Conservation (phyloP, 2,797 vertebrate genomes). For the Morus bassanus region DNA sequence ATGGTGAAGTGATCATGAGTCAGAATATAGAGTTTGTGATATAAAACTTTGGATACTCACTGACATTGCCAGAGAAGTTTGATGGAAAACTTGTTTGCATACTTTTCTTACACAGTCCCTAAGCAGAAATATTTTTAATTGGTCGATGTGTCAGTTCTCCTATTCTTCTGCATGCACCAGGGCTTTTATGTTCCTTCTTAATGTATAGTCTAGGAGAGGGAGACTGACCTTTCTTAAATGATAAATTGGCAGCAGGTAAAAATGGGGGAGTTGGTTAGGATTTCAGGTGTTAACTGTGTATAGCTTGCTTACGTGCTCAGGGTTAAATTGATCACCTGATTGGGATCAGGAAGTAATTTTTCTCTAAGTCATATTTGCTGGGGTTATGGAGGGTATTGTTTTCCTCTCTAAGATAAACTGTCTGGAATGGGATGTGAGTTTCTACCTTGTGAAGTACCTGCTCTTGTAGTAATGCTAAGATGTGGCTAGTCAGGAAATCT, state of each 20-base stretch:
- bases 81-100: neutral
- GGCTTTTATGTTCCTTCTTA: neutral
- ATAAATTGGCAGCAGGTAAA: neutral
- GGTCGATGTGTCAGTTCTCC: neutral
- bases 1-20: neutral
- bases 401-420: neutral
- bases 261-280: neutral
- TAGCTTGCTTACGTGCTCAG: neutral
- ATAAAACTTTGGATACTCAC: neutral
- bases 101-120: neutral
- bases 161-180: neutral
- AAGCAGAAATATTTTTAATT: neutral
- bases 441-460: neutral
- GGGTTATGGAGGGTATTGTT: neutral
- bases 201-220: neutral
- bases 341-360: neutral
- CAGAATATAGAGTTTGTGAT: conserved; percentile 8
- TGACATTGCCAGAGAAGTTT: neutral
- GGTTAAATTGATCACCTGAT: neutral
- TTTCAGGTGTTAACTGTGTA: neutral
- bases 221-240: neutral
- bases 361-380: neutral
- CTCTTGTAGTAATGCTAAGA: neutral
- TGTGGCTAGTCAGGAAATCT: neutral
- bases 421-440: neutral